Base-by-base conservation (phyloP, 2,797 vertebrate genomes). In the Thaleichthys pacificus region DNA sequence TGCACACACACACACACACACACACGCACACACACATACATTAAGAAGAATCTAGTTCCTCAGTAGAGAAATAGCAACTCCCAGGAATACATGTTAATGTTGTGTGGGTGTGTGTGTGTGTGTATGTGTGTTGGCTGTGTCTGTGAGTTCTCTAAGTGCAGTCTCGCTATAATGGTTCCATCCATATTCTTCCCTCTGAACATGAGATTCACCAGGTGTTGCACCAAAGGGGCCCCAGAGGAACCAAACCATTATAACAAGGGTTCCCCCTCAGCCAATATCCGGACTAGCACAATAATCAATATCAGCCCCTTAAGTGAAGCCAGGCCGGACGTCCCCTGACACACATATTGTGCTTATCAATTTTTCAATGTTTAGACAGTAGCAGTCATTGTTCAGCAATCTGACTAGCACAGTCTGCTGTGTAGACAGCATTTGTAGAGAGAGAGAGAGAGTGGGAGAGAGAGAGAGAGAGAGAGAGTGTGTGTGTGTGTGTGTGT, bases 271-370 rank as follows among this genome's bases (percentile, higher is more conserved):
- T 70, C 73, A 80, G 75, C 78, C 75, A 75, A 24, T 32, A 72
- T 71, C 68, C 57, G 4, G 68, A 49, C 61, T 58, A 74, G 71
- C 71, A 78, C 68, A 63, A 64, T 61, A 71, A 81, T 85, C 82
- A 75, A 85, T 87, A 84, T 61, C 73, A 65, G 72, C 73, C 79
- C 74, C 77, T 77, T 61, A 80, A 86, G 69, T 84, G 82, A 74
- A 28, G 69, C 65, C 61, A 66, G 74, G n/a, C 67, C 22, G 47
- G 19, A 57, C 63, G 69, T 69, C 81, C 77, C 78, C 77, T 68
- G 58, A 67, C 24, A 60, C 68, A 74, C 71, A 71, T 65, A 72
- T 78, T 73, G 26, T 71, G 61, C 69, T 80, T 69, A 83, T 81
- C 77, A 83, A 82, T 83, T 75, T 82, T 85, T 80, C 19, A 81